Conservation (phyloP, 2,113 vertebrate species). For the Stercorarius parasiticus region DNA sequence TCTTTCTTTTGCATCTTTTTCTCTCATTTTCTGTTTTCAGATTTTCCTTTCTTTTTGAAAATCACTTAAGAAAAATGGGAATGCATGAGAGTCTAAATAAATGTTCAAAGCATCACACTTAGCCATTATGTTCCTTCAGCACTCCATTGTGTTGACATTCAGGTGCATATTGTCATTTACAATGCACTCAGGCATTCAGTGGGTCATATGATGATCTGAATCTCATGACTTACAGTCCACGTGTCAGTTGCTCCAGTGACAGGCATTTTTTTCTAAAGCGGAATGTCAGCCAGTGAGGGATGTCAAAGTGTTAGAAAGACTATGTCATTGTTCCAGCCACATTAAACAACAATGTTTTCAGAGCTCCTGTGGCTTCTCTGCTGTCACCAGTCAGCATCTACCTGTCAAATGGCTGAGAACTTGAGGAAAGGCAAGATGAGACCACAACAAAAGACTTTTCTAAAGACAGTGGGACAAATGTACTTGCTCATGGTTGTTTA, state of each 20-base stretch:
- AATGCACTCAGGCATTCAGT: neutral
- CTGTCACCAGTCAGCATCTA: neutral
- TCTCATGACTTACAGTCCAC: slow-evolving; percentile 3
- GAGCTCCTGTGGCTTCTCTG: neutral
- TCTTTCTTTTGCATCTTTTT: too few relatives aligned
- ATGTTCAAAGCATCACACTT: neutral
- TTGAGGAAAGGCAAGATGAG: neutral
- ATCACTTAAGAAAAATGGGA: neutral
- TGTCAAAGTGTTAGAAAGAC: slow-evolving; percentile 50
- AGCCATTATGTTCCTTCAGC: neutral
- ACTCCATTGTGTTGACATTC: neutral
- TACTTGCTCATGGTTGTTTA: neutral
- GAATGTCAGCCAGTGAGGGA: slow-evolving; percentile 35
- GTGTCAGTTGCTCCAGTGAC: neutral
- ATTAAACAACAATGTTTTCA: slow-evolving; percentile 38
- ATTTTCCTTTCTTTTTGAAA: neutral
- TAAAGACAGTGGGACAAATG: neutral
- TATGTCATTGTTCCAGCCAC: slow-evolving; percentile 6
- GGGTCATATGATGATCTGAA: slow-evolving; percentile 33
- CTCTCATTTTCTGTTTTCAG: neutral
- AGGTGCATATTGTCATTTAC: neutral
- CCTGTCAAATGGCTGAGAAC: neutral
- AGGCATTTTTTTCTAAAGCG: neutral
- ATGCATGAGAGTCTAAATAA: neutral
- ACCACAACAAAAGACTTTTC: neutral